Base-by-base conservation (phyloP, 2,797 vertebrate species). In the Acrocephalus scirpaceus region DNA sequence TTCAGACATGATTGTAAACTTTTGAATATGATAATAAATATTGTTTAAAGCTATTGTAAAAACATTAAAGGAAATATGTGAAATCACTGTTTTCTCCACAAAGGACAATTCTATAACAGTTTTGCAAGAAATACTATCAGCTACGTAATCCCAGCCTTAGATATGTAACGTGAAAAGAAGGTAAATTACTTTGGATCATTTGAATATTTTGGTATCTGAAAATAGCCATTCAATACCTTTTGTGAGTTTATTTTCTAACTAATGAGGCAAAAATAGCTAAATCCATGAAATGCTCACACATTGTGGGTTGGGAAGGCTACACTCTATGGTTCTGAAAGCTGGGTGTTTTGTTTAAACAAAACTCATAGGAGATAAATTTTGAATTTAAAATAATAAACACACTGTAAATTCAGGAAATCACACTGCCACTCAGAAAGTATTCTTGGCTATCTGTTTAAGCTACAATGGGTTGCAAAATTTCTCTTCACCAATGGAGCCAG, bases 401-500 rank as follows among this genome's bases (percentile, higher is more conserved):
- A 54, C 11, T 29, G 5, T 47, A 75, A 56, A 74, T 60, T 78
- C 36, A 71, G 34, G 42, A 73, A 30, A 56, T 45, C 16, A 48
- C 8, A 45, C 16, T 75, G 30, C 9, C 78, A 2, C 4, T 72
- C n/a, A 27, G 30, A 70, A 89, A 54, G 51, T 50, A 67, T 26
- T 64, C 18, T 54, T 61, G 23, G 2, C 5, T 74, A 62, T 40
- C 20, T 85, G 5, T 64, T 91, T 77, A 71, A 88, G 14, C 19
- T 82, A 38, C 51, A 7, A 9, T 6, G 5, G 8, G 8, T 38
- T 71, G 44, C 60, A 16, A 71, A 65, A 34, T 50, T 74, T 77
- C 5, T 69, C 27, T 65, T 74, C 0, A 0, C 61, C 22, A n/a
- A 5, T 0, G 3, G 51, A 80, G 20, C 5, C 48, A 34, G 14